Conservation (phyloP, 2,113 vertebrate genomes). For the Spizaetus ornatus region DNA sequence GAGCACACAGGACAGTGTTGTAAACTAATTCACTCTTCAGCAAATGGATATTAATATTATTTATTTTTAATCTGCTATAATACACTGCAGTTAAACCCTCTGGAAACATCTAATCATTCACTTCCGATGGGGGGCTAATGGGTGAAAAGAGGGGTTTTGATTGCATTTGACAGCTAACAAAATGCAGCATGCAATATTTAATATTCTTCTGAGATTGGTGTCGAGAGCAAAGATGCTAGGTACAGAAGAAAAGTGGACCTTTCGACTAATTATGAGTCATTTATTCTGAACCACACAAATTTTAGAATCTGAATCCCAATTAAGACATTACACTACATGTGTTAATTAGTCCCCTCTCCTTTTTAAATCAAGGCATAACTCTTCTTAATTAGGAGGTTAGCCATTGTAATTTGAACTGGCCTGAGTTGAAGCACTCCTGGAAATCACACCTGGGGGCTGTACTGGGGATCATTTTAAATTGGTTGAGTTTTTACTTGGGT, state of each 20-base stretch:
- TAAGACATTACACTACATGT: conserved; percentile 86
- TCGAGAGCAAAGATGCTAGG: not conserved
- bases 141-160: not conserved
- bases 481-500: conserved; percentile 37
- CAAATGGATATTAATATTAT: not conserved
- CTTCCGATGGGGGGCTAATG: not conserved
- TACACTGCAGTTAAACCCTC: not conserved
- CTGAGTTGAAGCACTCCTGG: conserved; percentile 54
- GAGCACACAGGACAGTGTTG: accelerated
- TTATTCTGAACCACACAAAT: conserved; percentile 58
- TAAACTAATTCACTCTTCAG: not conserved
- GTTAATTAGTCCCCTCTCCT: conserved; percentile 84
- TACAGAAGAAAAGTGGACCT: conserved; percentile 14
- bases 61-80: not conserved
- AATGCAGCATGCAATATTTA: not conserved
- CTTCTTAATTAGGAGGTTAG: conserved; percentile 79
- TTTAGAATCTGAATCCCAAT: conserved; percentile 76
- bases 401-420: conserved; percentile 69
- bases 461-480: conserved; percentile 61
- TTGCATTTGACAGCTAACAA: not conserved
- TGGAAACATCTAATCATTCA: not conserved
- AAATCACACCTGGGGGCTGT: conserved; percentile 63
- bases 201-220: not conserved
- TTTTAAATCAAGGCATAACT: conserved; percentile 81
- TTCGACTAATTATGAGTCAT: conserved; percentile 44